Conservation (phyloP, 2,797 vertebrate species). For the Myotis pilosus region DNA sequence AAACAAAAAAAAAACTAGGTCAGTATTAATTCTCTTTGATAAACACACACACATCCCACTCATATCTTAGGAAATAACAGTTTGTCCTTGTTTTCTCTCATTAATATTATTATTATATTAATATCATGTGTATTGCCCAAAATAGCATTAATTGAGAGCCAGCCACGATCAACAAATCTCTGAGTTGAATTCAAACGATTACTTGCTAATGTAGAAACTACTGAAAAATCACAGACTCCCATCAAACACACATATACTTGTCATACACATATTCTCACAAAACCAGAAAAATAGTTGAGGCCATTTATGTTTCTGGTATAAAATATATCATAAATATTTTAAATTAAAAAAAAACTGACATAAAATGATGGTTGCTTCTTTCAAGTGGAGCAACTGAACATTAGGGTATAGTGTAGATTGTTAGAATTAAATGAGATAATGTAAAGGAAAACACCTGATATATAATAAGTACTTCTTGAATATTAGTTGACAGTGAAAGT, state of each 20-base stretch:
- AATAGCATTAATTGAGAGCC: not conserved
- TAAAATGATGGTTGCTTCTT: not conserved
- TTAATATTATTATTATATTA: not conserved
- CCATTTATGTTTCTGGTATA: not conserved
- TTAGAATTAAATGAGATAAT: not conserved
- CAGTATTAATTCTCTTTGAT: not conserved
- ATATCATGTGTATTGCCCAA: not conserved
- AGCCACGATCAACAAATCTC: constrained; percentile 1
- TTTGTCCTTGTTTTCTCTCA: not conserved
- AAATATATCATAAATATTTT: not conserved
- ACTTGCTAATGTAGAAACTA: not conserved
- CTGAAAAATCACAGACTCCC: not conserved
- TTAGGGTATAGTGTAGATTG: not conserved
- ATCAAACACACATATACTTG: not conserved
- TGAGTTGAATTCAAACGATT: not conserved
- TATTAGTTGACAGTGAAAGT: not conserved
- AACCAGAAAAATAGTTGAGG: not conserved
- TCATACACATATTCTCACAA: not conserved
- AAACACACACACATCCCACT: not conserved
- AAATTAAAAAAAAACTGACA: not conserved
- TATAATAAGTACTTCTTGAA: not conserved
- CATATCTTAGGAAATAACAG: not conserved
- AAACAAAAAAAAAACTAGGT: not conserved
- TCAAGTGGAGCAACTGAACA: not conserved
- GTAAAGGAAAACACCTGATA: not conserved